Percentiles rank a stretch among this genome's conserved stretches.
Evolutionary conservation across 2,888 invertebrate species (phyloP).

Genomic region (Ephialtes manifestator): DNA sequence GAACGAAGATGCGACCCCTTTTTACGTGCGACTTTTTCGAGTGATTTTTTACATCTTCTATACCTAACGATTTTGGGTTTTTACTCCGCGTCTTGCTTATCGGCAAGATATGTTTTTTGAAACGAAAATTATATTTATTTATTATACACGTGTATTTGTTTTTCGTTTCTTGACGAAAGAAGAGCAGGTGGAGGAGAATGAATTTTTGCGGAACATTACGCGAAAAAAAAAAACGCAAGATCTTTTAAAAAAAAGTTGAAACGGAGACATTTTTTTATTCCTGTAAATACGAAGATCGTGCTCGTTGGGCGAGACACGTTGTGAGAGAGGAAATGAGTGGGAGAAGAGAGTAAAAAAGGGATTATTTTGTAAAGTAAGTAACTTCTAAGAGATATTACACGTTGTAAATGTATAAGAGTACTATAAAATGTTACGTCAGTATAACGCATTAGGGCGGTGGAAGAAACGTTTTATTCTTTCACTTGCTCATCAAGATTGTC

Average conservation of each 20-base stretch:
- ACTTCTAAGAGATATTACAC: constrained; percentile 82
- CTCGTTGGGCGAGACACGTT: constrained; percentile 55
- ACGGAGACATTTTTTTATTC: constrained; percentile 63
- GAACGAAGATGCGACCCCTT: constrained; percentile 49
- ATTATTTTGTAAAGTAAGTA: constrained; percentile 71
- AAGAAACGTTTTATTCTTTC: too few relatives aligned
- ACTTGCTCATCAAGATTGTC: too few relatives aligned
- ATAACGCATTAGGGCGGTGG: constrained; percentile 74
- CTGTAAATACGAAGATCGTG: constrained; percentile 65
- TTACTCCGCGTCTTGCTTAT: constrained; percentile 18
- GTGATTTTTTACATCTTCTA: constrained; percentile 42
- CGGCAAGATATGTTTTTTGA: constrained; percentile 31
- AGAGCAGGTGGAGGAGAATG: constrained; percentile 37
- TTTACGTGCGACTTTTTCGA: constrained; percentile 58
- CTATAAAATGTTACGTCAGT: constrained; percentile 83
- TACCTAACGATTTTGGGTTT: constrained; percentile 44
- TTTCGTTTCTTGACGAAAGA: constrained; percentile 23
- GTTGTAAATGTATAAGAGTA: constrained; percentile 83
- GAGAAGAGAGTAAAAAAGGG: constrained; percentile 63
- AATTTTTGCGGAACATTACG: constrained; percentile 25
- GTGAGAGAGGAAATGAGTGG: constrained; percentile 15
- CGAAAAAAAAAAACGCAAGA: not conserved
- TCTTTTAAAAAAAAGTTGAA: constrained; percentile 9
- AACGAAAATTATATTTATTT: constrained; percentile 58
- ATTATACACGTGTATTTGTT: constrained; percentile 34